Conservation (phyloP, 1,140 invertebrate species). For the Planococcus citri region DNA sequence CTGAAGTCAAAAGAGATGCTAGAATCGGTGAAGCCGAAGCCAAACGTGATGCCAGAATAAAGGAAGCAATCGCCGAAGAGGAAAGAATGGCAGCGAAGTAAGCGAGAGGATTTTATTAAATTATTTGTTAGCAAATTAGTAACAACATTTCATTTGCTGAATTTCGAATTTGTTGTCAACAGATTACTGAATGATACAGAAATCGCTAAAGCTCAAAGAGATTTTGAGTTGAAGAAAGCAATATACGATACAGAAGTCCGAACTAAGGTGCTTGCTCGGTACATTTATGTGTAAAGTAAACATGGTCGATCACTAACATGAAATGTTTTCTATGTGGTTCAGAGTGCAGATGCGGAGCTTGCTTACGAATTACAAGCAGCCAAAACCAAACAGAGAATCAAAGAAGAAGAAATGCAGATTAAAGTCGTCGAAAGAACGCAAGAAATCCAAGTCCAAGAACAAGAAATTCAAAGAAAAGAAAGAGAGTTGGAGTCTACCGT, state of each 20-base stretch:
- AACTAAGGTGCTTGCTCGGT: constrained; percentile 55
- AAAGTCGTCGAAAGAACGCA: constrained; percentile 84
- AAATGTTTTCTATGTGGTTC: constrained; percentile 18
- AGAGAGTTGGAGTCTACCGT: constrained; percentile 82
- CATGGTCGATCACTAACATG: not conserved
- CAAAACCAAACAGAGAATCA: constrained; percentile 89
- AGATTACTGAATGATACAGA: constrained; percentile 94
- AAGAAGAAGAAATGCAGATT: constrained; percentile 95
- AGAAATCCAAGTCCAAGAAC: constrained; percentile 80
- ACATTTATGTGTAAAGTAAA: too few species aligned
- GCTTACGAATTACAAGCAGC: constrained; percentile 89
- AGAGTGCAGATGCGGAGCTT: constrained; percentile 87
- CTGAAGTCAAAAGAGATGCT: constrained; percentile 92
- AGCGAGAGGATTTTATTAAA: not conserved
- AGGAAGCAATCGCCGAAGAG: constrained; percentile 91
- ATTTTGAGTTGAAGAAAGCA: constrained; percentile 95
- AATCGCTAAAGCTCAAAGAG: constrained; percentile 88
- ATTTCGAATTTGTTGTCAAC: constrained; percentile 87
- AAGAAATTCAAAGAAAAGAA: constrained; percentile 72
- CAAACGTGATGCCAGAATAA: constrained; percentile 70
- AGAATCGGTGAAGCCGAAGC: constrained; percentile 94
- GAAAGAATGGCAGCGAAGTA: constrained; percentile 72
- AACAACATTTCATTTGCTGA: too few species aligned
- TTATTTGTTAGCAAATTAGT: too few species aligned
- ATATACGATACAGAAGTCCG: constrained; percentile 94